These are phyloP conservation scores for Poeciliopsis presidionis DNA, from an alignment of 2,797 vertebrate genomes.

Conservation along the genomic window DNA sequence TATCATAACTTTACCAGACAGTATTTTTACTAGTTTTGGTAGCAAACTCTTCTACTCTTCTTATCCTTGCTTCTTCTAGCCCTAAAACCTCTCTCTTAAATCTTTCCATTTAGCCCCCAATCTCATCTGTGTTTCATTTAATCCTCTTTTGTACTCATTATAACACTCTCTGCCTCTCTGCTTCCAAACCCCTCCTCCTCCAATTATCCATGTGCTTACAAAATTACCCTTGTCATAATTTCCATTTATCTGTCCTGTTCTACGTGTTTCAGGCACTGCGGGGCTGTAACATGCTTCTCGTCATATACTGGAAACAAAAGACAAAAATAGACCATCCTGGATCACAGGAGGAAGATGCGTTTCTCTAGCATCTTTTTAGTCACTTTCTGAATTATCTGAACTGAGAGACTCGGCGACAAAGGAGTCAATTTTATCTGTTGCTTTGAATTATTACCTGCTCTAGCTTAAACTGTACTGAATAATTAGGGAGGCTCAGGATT, in stretches of 20 bases:
- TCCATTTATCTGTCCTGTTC: not conserved
- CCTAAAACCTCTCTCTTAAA: constrained; percentile 19
- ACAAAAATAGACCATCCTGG: not conserved
- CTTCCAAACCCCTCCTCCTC: not conserved
- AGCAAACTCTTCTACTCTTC: not conserved
- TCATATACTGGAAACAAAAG: not conserved
- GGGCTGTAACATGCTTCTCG: not conserved
- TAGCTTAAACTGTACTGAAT: constrained; percentile 33
- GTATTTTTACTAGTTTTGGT: not conserved
- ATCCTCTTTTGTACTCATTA: constrained; percentile 14
- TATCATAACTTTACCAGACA: not conserved
- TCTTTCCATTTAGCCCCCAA: constrained; percentile 17
- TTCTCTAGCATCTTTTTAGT: constrained; percentile 29
- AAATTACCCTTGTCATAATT: constrained; percentile 8
- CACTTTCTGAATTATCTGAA: constrained; percentile 41
- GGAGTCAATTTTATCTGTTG: constrained; percentile 39
- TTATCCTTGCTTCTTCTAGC: not conserved
- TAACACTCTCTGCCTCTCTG: constrained; percentile 1
- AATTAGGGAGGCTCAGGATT: constrained; percentile 32
- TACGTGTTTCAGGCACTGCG: not conserved
- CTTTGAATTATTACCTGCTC: constrained; percentile 37
- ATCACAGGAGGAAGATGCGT: constrained; percentile 18
- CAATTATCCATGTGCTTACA: constrained; percentile 4
- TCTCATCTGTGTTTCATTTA: constrained; percentile 2
- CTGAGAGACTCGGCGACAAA: constrained; percentile 22